phyloP scores from a whole-genome alignment of 2,113 vertebrate genomes.

The Elanoides forficatus region DNA sequence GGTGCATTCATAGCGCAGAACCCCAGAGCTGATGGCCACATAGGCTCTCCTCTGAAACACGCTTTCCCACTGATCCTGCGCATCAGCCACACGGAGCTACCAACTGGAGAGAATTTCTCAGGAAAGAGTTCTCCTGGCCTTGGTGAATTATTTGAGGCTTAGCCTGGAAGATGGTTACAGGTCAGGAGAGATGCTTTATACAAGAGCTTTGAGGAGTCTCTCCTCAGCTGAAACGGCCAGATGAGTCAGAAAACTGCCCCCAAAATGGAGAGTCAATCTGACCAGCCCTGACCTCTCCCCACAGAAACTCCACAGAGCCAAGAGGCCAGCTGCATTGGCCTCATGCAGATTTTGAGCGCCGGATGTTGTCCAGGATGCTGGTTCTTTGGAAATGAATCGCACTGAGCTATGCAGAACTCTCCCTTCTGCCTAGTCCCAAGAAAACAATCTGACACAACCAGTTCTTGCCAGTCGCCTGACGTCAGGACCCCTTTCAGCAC shows the following conservation, averaged over 20 bases:
- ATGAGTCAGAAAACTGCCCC: not conserved
- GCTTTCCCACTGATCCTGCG: not conserved
- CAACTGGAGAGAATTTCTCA: not conserved
- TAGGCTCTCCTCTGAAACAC: not conserved
- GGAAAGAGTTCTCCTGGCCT: not conserved
- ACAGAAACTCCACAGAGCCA: not conserved
- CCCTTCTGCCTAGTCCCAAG: not conserved
- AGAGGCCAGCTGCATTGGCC: not conserved
- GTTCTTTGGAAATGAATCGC: not conserved
- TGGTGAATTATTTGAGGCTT: not conserved
- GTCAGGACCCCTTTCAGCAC: not conserved
- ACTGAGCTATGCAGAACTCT: not conserved
- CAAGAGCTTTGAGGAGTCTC: not conserved
- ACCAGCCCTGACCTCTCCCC: not conserved
- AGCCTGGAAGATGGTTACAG: not conserved
- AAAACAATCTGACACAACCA: constrained; percentile 26
- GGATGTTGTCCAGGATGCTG: not conserved
- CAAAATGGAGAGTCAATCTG: not conserved
- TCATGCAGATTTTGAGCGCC: not conserved
- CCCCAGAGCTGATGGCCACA: not conserved
- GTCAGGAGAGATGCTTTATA: not conserved
- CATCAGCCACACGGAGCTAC: not conserved
- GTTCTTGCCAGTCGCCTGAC: not conserved
- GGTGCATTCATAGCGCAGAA: not conserved
- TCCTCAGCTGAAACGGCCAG: not conserved